phyloP scores from a whole-genome alignment of 1,140 invertebrate species.

The Akabosia matsudoensis region DNA sequence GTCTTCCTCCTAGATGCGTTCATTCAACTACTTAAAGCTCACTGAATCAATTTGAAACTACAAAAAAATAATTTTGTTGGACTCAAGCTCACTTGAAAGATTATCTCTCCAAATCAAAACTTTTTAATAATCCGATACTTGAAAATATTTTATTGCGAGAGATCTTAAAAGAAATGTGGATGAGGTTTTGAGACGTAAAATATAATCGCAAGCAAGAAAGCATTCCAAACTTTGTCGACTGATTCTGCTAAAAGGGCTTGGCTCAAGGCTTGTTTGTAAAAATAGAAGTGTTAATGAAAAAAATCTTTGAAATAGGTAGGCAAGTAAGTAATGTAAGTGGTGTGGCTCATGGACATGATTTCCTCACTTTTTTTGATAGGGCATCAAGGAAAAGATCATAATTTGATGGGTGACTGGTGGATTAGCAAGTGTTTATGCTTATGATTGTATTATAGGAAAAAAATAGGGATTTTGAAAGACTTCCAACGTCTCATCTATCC shows the following conservation, averaged over 20 bases:
- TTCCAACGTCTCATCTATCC: background rate
- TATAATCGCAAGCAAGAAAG: slow-evolving; percentile 2
- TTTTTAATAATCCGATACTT: background rate
- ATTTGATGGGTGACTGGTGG: slow-evolving; percentile 1
- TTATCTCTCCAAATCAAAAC: background rate
- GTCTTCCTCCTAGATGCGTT: too few species aligned
- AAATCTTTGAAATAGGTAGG: too few species aligned
- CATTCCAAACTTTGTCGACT: too few species aligned
- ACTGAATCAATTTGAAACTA: background rate
- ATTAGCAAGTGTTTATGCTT: background rate
- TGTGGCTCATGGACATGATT: background rate
- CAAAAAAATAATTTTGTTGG: too few species aligned
- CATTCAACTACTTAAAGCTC: too few species aligned
- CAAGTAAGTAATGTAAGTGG: background rate
- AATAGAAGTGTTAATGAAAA: too few species aligned
- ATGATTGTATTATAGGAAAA: background rate
- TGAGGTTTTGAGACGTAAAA: background rate
- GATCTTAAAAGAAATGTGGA: background rate
- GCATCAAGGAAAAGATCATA: background rate
- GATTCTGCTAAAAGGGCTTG: too few species aligned
- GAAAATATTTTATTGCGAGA: background rate
- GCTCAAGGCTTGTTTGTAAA: too few species aligned
- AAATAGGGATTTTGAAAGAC: background rate
- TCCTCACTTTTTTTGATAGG: slow-evolving; percentile 7
- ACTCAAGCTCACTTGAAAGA: background rate